A percentile compares a stretch with the other conserved stretches of the same genome.
Evolutionary conservation across 2,888 invertebrate species (phyloP).

Genomic region (Galerucella nymphaeae): DNA sequence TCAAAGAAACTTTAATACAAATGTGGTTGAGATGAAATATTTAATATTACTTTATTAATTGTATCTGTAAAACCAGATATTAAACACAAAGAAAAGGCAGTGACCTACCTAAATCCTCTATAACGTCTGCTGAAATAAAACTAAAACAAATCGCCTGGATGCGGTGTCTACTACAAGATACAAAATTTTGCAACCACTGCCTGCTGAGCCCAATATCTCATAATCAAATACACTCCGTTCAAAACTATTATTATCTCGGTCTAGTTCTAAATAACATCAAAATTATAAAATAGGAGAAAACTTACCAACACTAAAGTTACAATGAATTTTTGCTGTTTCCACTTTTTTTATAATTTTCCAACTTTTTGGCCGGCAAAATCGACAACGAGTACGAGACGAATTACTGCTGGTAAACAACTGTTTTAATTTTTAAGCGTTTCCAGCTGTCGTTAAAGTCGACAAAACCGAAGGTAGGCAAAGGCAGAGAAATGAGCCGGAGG

Average conservation of each 20-base stretch:
- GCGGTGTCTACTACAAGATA: background rate
- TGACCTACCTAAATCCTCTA: background rate
- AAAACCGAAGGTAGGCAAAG: constrained; percentile 14
- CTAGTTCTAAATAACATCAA: constrained; percentile 12
- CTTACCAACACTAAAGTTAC: constrained; percentile 5
- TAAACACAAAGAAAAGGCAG: background rate
- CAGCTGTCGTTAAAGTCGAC: constrained; percentile 1
- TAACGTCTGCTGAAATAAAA: constrained; percentile 4
- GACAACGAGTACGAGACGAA: background rate
- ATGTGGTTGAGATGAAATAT: too few species aligned
- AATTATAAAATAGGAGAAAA: background rate
- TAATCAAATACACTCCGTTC: background rate
- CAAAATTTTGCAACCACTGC: constrained; percentile 8
- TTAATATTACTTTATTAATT: background rate
- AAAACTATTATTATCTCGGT: constrained; percentile 19
- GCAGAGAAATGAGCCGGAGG: constrained; percentile 27
- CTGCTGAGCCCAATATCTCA: background rate
- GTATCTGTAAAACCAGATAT: background rate
- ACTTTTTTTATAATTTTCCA: background rate
- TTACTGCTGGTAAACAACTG: constrained; percentile 12
- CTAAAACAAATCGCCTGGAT: background rate
- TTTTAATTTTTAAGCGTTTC: constrained; percentile 10
- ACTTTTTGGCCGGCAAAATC: background rate
- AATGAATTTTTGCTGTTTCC: background rate
- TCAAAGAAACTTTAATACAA: too few species aligned